Base-by-base conservation (phyloP, 1,140 invertebrate genomes). In the Yoshiicerus persimilis region DNA sequence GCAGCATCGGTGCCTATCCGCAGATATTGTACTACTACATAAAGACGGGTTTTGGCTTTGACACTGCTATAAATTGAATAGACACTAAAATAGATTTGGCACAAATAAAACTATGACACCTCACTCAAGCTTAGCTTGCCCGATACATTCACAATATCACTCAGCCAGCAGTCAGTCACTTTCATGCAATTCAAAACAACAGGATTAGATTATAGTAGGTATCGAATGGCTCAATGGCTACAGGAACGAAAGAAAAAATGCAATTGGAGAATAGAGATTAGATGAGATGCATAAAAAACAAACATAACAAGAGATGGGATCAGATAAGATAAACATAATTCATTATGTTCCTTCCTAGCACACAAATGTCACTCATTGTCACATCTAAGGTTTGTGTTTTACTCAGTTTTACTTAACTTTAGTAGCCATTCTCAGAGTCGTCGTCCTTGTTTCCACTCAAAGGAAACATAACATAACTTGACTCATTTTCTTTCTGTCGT, bases 71-170 rank as follows among this genome's bases (percentile, higher is more conserved):
- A 64, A 41, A 87, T 66, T 38, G 39, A 87, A 80, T 66, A 77
- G 64, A 70, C 75, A 39, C 41, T 87, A 87, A 87, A 87, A 80
- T 87, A 87, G 87, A 87, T 62, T 87, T 87, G 77, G 87, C 87
- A 80, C 87, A 87, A 87, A 87, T 75, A 87, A 75, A 87, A 87
- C 86, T 75, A 47, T 75, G 64, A 75, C 86, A 75, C 85, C 86
- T 87, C 86, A 87, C 86, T 87, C 66, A 87, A 87, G 64, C 86
- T 86, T 86, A 86, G 36, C 64, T 36, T 80, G 75, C 32, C 75
- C 75, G 75, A 80, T 80, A 36, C 75, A 80, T 80, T 80, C 75
- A 36, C 75, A 80, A 80, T 80, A 70, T 70, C 66, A 70, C 47
- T 70, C 64, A 70, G 64, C 64, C 64, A 70, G 27, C 64, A 70